Percentiles rank a stretch among this genome's conserved stretches.
Conservation (phyloP, 2,113 vertebrate species). For the Osmerus mordax region DNA sequence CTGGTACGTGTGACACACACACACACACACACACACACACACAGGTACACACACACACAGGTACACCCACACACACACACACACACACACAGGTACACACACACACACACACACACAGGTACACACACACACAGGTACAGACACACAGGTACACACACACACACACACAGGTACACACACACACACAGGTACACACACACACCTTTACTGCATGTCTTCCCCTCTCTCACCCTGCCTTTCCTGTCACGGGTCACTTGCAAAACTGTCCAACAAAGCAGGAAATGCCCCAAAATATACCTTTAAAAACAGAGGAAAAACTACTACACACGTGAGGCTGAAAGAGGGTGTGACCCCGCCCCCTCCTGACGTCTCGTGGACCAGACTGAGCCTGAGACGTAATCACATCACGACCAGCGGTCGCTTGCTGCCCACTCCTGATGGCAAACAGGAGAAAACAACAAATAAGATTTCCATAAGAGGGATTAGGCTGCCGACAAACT, state of each 20-base stretch:
- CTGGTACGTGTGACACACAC: constrained; percentile 77
- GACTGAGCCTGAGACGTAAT: constrained; percentile 33
- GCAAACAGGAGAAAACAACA: constrained; percentile 58
- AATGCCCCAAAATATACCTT: too few species aligned
- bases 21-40: background rate
- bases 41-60: background rate
- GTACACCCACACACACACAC: background rate
- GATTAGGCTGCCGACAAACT: constrained; percentile 44
- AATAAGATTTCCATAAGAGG: constrained; percentile 56
- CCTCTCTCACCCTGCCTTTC: too few species aligned
- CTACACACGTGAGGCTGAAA: too few species aligned
- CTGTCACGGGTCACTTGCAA: too few species aligned
- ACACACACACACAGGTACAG: constrained; percentile 26
- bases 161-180: constrained; percentile 22
- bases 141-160: constrained; percentile 27
- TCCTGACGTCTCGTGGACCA: background rate
- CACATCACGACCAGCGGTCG: constrained; percentile 49
- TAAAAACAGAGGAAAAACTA: too few species aligned
- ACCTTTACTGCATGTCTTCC: background rate
- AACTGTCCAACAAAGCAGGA: too few species aligned
- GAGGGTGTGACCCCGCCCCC: background rate
- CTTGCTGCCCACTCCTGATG: constrained; percentile 46
- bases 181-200: background rate
- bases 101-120: constrained; percentile 34
- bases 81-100: background rate